Conservation (phyloP, 2,113 vertebrate genomes). For the Psettodes erumei region DNA sequence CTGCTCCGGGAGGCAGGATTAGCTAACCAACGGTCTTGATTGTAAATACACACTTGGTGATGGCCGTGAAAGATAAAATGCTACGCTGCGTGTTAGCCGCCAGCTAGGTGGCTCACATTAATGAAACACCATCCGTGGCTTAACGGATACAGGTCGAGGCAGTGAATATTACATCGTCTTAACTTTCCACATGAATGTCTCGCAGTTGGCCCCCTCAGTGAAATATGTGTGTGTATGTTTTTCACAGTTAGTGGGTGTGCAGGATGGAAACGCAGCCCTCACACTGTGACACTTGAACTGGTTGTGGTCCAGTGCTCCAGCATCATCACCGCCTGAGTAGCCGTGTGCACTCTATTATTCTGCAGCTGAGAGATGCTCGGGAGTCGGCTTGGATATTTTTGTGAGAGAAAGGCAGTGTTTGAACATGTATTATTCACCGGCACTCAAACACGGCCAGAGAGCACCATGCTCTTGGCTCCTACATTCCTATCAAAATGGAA, state of each 20-base stretch:
- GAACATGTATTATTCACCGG: constrained; percentile 54
- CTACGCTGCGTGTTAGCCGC: constrained; percentile 34
- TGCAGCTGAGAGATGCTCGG: constrained; percentile 33
- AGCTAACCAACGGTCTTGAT: constrained; percentile 40
- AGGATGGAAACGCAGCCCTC: background rate
- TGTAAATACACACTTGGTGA: constrained; percentile 51
- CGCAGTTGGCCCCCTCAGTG: background rate
- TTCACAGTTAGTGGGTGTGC: background rate
- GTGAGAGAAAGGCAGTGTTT: constrained; percentile 28
- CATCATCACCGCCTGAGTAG: constrained; percentile 21
- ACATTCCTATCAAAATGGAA: background rate
- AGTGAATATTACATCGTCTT: background rate
- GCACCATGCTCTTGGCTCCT: background rate
- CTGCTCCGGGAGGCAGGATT: constrained; percentile 14
- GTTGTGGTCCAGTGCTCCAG: constrained; percentile 1
- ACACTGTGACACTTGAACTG: background rate
- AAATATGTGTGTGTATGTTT: background rate
- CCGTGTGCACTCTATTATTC: constrained; percentile 34
- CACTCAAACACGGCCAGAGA: background rate
- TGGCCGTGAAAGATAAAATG: constrained; percentile 39
- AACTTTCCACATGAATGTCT: background rate
- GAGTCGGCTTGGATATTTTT: constrained; percentile 28
- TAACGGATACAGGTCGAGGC: background rate
- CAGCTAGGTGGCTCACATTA: background rate
- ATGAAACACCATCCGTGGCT: background rate